phyloP scores from a whole-genome alignment of 2,888 invertebrate species.

The Tillus elongatus region DNA sequence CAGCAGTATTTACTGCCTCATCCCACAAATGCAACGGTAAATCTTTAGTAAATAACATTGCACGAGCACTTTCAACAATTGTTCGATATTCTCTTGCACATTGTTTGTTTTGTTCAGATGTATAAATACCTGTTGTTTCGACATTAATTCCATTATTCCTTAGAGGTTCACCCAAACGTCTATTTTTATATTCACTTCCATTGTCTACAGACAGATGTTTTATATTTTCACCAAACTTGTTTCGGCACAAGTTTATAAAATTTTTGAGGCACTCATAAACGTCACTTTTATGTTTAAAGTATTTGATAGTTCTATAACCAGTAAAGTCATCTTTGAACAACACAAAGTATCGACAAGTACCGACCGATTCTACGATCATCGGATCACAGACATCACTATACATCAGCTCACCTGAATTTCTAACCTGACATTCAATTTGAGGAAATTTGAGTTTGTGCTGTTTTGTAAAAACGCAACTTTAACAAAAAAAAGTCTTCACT shows the following conservation, averaged over 20 bases:
- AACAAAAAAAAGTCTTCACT: constrained; percentile 21
- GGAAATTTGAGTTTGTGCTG: constrained; percentile 15
- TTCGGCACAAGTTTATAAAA: constrained; percentile 8
- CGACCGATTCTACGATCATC: constrained; percentile 14
- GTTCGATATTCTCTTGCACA: constrained; percentile 14
- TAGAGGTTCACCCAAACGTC: constrained; percentile 9
- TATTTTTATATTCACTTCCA: constrained; percentile 14
- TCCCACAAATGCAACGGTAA: constrained; percentile 8
- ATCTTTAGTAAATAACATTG: constrained; percentile 15
- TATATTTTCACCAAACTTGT: constrained; percentile 13
- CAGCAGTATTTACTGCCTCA: not conserved
- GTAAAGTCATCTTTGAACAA: constrained; percentile 18
- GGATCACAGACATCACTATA: constrained; percentile 17
- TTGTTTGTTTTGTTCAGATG: constrained; percentile 13
- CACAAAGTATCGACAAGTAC: constrained; percentile 16
- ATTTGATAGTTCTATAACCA: constrained; percentile 16
- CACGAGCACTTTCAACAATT: constrained; percentile 15
- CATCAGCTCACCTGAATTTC: constrained; percentile 13
- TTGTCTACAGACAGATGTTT: constrained; percentile 11
- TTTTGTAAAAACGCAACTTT: constrained; percentile 18
- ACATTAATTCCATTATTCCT: constrained; percentile 9
- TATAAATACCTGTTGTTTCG: constrained; percentile 11
- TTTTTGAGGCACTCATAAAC: constrained; percentile 13
- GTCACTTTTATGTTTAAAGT: constrained; percentile 18
- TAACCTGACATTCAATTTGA: not conserved